Evolutionary conservation across 2,113 vertebrate genomes (phyloP), one percentile per base, ranked within the genome.

Genomic region (Rissa tridactyla): DNA sequence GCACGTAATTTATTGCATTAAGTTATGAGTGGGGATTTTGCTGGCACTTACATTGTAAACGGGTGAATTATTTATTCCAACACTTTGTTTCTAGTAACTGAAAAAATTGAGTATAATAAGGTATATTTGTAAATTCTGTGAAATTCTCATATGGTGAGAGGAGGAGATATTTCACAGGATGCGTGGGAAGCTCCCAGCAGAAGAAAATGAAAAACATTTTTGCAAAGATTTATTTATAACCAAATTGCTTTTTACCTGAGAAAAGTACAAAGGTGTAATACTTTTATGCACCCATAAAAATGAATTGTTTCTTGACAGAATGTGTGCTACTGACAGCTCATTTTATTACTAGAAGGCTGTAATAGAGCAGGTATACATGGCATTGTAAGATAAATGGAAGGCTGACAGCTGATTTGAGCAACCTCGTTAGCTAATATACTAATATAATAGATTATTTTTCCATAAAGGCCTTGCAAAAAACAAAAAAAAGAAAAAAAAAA

Each of bases 201-300:
- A 95, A 17, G 11, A 95, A 96, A 96, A 95, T 61, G 5, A 95
- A 94, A 78, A 97, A 88, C 42, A 73, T 66, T 82, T 95, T 91
- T 94, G 20, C 40, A 51, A 95, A 90, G 68, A 89, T 64, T 93
- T 97, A 94, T 95, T 95, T 94, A 92, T 79, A 96, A 86, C 29
- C 23, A 95, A 94, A 94, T 92, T 90, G 52, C 54, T 96, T 65
- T 91, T 75, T 88, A 82, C 82, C 36, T 76, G 11, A 70, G 55
- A 82, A 89, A 95, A 96, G 32, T 62, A 86, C 54, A 83, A 93
- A 95, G 71, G 44, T 47, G 51, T 58, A 92, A 84, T 87, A 78
- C 54, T 79, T 83, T 49, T 6, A 94, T 26, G 49, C n/a, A 66
- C 66, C 80, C 21, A 88, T 46, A 82, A 90, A 96, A 96, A 91